Base-by-base conservation (phyloP, 2,888 invertebrate genomes). In the Ectobius pallidus region DNA sequence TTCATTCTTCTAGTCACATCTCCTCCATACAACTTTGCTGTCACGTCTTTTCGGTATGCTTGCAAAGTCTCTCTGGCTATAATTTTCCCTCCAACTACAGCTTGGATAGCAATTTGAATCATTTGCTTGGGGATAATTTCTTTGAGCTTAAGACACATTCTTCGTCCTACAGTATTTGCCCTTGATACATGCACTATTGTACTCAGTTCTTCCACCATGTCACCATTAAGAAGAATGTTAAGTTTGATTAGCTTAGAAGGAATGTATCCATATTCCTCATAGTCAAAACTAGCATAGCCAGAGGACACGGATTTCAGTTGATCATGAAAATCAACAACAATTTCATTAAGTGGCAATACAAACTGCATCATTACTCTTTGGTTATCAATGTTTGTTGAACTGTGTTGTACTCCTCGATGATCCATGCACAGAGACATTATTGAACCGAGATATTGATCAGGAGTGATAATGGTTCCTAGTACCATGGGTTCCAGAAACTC, bases 251-350 rank as follows among this genome's bases (percentile, higher is more conserved):
- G 85, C 73, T 91, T 85, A 75, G 96, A 91, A 75, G 81, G 81
- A 80, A 70, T 89, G 82, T 92, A 99, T 1, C 95, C 97, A 79
- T 89, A 83, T 80, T 95, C 93, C 82, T 96, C 95, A 80, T 97
- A 97, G 83, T 96, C 96, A 81, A 97, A 97, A 81, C 95, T 95
- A 1, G 97, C 99, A 84, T 96, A 99, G 34, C 99, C 99, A 0
- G 97, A 97, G 2, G 94, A 92, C 20, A 95, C 79, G 16, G 93
- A 91, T 83, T 99, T 99, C 1, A 98, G 84, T 3, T 88, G 87
- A 81, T 99, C 98, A 80, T 97, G 97, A 82, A 99, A 99, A 83
- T 99, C 97, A 9, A 97, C 84, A 16, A 99, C 91, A 30, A 99
- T 92, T 87, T 99, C 99, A 78, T 92, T 94, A 6, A 99, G 84